Percentiles rank a stretch among this genome's conserved stretches.
Conservation (phyloP, 2,113 vertebrate genomes). For the Silurus glanis region DNA sequence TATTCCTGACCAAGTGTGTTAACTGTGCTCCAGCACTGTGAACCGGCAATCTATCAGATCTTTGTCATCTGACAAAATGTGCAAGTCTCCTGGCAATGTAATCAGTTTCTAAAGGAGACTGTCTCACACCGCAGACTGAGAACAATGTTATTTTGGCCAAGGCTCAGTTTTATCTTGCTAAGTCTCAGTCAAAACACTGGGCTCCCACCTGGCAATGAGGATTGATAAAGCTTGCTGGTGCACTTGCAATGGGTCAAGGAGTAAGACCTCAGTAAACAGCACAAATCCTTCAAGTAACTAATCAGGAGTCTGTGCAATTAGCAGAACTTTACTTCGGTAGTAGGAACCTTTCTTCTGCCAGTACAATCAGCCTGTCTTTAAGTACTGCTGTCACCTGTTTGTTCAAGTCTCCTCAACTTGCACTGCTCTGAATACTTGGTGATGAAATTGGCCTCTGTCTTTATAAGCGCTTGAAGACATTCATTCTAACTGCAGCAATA, state of each 20-base stretch:
- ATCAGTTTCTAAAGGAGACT: slow-evolving; percentile 5
- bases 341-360: not conserved
- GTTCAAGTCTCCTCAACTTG: not conserved
- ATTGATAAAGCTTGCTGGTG: not conserved
- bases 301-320: slow-evolving; percentile 8
- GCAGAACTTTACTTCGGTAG: not conserved
- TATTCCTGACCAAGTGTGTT: slow-evolving; percentile 44
- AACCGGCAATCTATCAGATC: slow-evolving; percentile 61
- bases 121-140: slow-evolving; percentile 57
- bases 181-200: not conserved
- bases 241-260: slow-evolving; percentile 1
- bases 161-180: slow-evolving; percentile 55
- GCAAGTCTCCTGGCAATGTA: slow-evolving; percentile 42
- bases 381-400: too few species aligned
- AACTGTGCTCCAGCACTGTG: slow-evolving; percentile 52
- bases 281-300: slow-evolving; percentile 7
- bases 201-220: not conserved
- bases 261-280: not conserved
- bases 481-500: not conserved
- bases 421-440: not conserved
- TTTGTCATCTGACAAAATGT: slow-evolving; percentile 68
- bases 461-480: not conserved
- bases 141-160: slow-evolving; percentile 17
- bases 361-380: not conserved
- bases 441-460: not conserved